Conservation (phyloP, 2,797 vertebrate species). For the Liasis olivaceus region DNA sequence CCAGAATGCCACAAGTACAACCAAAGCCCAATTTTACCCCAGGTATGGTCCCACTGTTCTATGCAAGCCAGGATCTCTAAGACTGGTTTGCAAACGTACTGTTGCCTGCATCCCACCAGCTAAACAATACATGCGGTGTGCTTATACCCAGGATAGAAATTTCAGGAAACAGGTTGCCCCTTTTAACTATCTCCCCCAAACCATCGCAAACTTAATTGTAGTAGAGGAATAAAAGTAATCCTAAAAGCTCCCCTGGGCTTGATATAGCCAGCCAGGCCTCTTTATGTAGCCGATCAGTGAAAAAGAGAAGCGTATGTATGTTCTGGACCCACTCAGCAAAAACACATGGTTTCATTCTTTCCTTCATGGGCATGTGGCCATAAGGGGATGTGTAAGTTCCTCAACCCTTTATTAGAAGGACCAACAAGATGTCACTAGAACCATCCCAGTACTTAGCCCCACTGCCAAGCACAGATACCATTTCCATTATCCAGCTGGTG, state of each 20-base stretch:
- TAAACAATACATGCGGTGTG: neutral
- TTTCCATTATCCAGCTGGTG: conserved; percentile 73
- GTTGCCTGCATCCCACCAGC: neutral
- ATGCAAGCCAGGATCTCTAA: neutral
- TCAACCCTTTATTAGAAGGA: neutral
- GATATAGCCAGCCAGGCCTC: neutral
- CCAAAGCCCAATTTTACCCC: neutral
- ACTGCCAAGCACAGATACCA: conserved; percentile 69
- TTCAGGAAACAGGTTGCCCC: neutral
- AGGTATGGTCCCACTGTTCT: neutral
- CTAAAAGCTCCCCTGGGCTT: neutral
- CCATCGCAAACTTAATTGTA: neutral
- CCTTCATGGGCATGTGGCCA: no score
- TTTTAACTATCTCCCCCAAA: neutral
- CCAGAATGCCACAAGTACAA: neutral
- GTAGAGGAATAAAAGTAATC: neutral
- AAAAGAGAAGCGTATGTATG: neutral
- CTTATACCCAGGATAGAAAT: neutral
- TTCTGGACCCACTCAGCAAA: neutral
- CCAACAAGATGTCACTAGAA: neutral
- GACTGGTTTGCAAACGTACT: neutral
- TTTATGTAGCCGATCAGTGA: neutral
- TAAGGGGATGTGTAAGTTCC: neutral
- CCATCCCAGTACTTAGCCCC: neutral
- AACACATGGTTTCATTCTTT: neutral